phyloP scores from a whole-genome alignment of 2,113 vertebrate species.

The Baryphthengus martii region DNA sequence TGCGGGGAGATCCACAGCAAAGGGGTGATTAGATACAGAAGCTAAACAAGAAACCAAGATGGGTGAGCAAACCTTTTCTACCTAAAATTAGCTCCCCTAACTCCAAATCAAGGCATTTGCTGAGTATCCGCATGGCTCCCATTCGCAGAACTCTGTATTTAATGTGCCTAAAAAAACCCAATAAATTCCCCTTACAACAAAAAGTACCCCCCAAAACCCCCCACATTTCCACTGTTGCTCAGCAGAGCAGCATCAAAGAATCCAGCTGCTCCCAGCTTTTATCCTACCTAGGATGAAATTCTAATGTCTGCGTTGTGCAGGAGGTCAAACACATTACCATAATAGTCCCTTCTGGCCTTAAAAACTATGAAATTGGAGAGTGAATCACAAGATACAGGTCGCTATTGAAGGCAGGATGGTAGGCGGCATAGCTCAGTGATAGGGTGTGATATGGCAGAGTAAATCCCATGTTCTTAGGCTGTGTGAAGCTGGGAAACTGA shows the following conservation, averaged over 20 bases:
- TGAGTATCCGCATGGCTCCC: background rate
- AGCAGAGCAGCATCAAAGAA: background rate
- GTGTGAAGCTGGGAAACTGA: constrained; percentile 40
- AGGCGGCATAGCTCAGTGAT: background rate
- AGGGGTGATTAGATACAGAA: background rate
- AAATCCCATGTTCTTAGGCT: constrained; percentile 24
- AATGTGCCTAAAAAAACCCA: background rate
- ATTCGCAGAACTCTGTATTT: background rate
- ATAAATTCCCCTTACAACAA: background rate
- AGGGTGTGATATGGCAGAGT: background rate
- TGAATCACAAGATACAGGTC: background rate
- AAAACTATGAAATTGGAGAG: constrained; percentile 33
- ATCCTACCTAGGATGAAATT: background rate
- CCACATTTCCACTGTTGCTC: background rate
- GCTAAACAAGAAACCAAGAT: background rate
- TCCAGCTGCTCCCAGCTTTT: constrained; percentile 17
- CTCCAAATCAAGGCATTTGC: background rate
- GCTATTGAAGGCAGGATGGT: background rate
- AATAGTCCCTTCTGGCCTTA: constrained; percentile 27
- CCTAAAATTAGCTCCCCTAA: background rate
- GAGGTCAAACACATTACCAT: constrained; percentile 42
- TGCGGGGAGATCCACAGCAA: background rate
- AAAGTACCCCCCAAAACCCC: background rate
- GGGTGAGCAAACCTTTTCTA: background rate
- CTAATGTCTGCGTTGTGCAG: background rate